Base-by-base conservation (phyloP, 1,140 invertebrate species). In the Holcopasites calliopsidis region DNA sequence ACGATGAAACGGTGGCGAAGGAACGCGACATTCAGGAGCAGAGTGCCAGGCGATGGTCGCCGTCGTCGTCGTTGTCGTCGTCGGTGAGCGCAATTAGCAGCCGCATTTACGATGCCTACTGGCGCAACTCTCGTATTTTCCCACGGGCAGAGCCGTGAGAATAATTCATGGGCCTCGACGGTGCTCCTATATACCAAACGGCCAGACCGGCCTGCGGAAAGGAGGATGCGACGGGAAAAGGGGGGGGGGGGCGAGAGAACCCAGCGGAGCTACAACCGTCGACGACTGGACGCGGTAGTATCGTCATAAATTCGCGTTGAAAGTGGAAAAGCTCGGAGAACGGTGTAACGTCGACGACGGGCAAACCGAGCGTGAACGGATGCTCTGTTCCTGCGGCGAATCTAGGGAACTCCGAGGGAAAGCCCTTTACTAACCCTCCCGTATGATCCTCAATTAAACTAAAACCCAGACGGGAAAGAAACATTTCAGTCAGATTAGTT, bases 101-200 rank as follows among this genome's bases (percentile, higher is more conserved):
- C 79, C 85, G 85, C 83, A 88, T 88, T 89, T 85, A 86, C 84
- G 86, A 89, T 88, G 87, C 83, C 87, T 87, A 88, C 84, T 86
- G 88, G 86, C 82, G 88, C 81, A 86, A 89, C 81, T 84, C 85
- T 83, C 85, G 89, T 86, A 89, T 90, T 90, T 90, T 90, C 89
- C 88, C 88, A 90, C 89, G 88, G 87, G 84, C 87, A 80, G 86
- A 88, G 88, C 87, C 88, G 87, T 90, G 88, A 90, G 88, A 90
- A 90, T 91, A 90, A 90, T 90, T 90, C 88, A 90, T 90, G 87
- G 85, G 76, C 70, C 68, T 82, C 81, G 79, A 79, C 79, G 79
- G 54, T 79, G 66, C 66, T 83, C 68, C 69, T 81, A 76, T n/a
- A n/a, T 66, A 81, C 79, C 68, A 65, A 82, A 82, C 79, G 74